These are phyloP conservation scores for Phenganax subtilis DNA, from an alignment of 92 coral and sea anemone species.

Conservation along the genomic window DNA sequence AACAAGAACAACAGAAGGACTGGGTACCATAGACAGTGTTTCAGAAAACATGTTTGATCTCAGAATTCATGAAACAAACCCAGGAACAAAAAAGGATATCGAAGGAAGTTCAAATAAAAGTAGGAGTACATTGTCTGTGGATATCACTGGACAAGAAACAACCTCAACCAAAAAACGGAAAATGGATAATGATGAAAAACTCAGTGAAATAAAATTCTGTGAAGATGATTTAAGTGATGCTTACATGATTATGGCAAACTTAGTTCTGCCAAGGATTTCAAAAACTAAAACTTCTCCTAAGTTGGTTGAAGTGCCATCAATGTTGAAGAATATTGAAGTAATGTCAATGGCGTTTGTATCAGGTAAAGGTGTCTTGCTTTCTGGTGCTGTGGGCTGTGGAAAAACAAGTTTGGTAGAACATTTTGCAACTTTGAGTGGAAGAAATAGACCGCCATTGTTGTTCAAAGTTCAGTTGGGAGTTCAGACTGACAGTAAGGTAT, in stretches of 20 bases:
- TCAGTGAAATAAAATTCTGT: constrained; percentile 41
- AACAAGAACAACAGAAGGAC: background rate
- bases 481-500: constrained; percentile 96
- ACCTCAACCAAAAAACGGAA: too few species aligned
- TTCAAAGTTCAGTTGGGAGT: constrained; percentile 93
- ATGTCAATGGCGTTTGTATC: constrained; percentile 77
- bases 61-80: background rate
- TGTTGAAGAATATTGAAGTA: constrained; percentile 64
- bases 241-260: constrained; percentile 58
- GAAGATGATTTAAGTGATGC: constrained; percentile 69
- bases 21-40: background rate
- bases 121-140: too few species aligned
- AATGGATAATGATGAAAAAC: background rate
- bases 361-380: constrained; percentile 71
- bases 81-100: background rate
- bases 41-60: background rate
- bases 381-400: constrained; percentile 88
- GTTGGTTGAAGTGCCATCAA: constrained; percentile 81
- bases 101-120: background rate
- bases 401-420: constrained; percentile 82
- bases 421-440: constrained; percentile 66
- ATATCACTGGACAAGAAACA: too few species aligned
- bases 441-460: constrained; percentile 59
- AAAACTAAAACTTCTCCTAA: constrained; percentile 15
- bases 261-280: constrained; percentile 61